Base-by-base conservation (phyloP, 2,797 vertebrate species). In the Jordanella pulchra region DNA sequence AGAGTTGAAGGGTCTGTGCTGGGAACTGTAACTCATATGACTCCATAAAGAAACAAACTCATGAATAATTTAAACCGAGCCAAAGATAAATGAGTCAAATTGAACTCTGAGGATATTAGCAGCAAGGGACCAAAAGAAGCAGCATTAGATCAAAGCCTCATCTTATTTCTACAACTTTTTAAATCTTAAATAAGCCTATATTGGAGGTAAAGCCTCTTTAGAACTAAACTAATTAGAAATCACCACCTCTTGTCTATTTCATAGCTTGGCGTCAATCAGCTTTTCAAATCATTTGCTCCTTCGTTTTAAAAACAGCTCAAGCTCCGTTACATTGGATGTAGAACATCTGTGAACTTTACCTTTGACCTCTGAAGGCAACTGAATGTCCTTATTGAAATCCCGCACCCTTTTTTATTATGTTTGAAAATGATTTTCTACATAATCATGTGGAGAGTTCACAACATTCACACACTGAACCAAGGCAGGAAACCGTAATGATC, bases 1-100 rank as follows among this genome's bases (percentile, higher is more conserved):
- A 7, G 74, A 85, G 67, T 72, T 65, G 67, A 42, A 47, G 73
- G 65, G 65, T 73, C 67, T 82, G 67, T 61, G 78, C 82, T 75
- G 86, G 83, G 88, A 88, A 88, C 51, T n/a, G 55, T 48, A 61
- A 77, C 76, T 78, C 53, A 80, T 69, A 53, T 30, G 1, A 69
- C 73, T 82, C 71, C 23, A 75, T 76, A 58, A 42, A 78, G 69
- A 73, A 73, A 58, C 69, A 71, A 61, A 12, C 65, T 71, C 48
- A 69, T 89, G 55, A 80, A 81, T 83, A 81, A 76, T 82, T 86
- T 1, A 81, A n/a, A n/a, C 39, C 25, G 14, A 42, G 21, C 69
- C 67, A 64, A 80, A 65, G 56, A 27, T 72, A 81, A 65, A 44
- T 58, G 44, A 18, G 42, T 44, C 35, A 50, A 65, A 69, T 60